A percentile compares a stretch with the other conserved stretches of the same genome.
These are phyloP conservation scores for Macaria notata DNA, from an alignment of 2,888 invertebrate genomes.

Conservation along the genomic window DNA sequence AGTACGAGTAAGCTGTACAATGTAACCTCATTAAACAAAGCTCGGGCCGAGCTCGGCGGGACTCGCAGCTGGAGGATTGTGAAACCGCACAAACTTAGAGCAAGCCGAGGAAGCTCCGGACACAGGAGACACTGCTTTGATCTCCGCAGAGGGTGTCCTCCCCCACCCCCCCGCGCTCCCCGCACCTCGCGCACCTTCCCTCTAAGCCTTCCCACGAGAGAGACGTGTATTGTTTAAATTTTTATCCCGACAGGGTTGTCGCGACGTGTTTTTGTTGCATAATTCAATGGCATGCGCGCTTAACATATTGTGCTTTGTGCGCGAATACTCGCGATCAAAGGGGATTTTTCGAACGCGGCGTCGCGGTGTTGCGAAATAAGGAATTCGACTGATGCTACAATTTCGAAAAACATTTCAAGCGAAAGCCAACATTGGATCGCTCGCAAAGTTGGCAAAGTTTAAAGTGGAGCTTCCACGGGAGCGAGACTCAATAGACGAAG, in stretches of 20 bases:
- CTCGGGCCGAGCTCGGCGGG: slow-evolving; percentile 1
- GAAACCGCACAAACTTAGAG: slow-evolving; percentile 33
- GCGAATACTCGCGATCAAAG: slow-evolving; percentile 40
- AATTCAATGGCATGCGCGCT: slow-evolving; percentile 56
- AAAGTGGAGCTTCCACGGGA: background rate
- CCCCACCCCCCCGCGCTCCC: slow-evolving; percentile 30
- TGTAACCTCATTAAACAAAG: slow-evolving; percentile 30
- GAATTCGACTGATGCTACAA: slow-evolving; percentile 1
- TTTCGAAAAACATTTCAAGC: background rate
- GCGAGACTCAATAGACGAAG: slow-evolving; percentile 17
- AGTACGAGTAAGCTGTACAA: slow-evolving; percentile 20
- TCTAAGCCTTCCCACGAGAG: slow-evolving; percentile 31
- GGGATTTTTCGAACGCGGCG: slow-evolving; percentile 47
- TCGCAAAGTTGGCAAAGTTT: background rate
- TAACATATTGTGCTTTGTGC: slow-evolving; percentile 51
- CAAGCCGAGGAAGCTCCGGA: slow-evolving; percentile 25
- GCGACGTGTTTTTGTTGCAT: slow-evolving; percentile 55
- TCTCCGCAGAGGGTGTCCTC: slow-evolving; percentile 40
- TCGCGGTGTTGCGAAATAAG: slow-evolving; percentile 18
- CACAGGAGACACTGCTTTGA: slow-evolving; percentile 48
- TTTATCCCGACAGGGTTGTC: slow-evolving; percentile 47
- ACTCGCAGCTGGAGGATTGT: slow-evolving; percentile 21
- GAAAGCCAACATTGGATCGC: background rate
- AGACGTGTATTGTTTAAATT: slow-evolving; percentile 56
- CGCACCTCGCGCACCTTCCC: slow-evolving; percentile 36